A percentile compares a stretch with the other conserved stretches of the same genome.
Conservation (phyloP, 92 coral and sea anemone genomes). For the Meandrina meandrites region DNA sequence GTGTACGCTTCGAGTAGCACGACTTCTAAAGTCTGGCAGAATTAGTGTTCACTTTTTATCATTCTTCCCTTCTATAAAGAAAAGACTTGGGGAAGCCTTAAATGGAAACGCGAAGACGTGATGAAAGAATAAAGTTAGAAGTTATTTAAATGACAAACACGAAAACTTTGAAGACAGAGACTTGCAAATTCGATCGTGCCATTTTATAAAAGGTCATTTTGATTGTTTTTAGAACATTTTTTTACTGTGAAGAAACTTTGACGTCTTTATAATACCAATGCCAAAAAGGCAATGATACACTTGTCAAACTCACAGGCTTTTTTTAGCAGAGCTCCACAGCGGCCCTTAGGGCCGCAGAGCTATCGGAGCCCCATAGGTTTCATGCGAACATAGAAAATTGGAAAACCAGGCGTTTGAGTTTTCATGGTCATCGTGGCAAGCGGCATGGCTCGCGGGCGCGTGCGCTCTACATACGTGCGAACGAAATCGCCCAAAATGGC, state of each 20-base stretch:
- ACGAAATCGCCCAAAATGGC: too few relatives aligned
- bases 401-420: too few relatives aligned
- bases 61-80: neutral
- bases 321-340: too few relatives aligned
- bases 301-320: neutral
- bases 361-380: too few relatives aligned
- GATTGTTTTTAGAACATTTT: neutral
- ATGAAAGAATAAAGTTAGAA: neutral
- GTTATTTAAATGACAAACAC: neutral
- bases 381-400: too few relatives aligned
- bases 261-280: neutral
- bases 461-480: too few relatives aligned
- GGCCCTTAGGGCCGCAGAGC: too few relatives aligned
- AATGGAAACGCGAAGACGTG: neutral
- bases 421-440: too few relatives aligned
- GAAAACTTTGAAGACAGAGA: neutral
- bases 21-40: slow-evolving; percentile 13
- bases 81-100: neutral
- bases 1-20: slow-evolving; percentile 43
- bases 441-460: too few relatives aligned
- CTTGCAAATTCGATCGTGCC: too few relatives aligned
- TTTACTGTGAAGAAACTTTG: neutral
- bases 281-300: neutral
- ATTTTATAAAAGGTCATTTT: neutral
- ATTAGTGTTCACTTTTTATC: neutral